Base-by-base conservation (phyloP, 64 coral and sea anemone genomes). In the Acropora yongei region DNA sequence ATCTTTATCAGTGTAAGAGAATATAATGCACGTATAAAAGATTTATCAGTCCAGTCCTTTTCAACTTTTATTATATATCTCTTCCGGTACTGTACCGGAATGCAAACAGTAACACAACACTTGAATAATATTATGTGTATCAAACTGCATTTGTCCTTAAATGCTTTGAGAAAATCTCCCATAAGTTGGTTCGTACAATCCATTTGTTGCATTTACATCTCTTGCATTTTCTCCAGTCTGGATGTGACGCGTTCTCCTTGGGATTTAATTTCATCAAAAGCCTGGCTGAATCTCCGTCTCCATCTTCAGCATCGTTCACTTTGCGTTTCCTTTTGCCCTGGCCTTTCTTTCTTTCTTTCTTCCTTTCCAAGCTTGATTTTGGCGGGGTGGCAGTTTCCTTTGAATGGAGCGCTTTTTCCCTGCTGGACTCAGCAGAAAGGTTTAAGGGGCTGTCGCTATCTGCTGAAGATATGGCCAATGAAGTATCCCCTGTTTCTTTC, bases 301-400 rank as follows among this genome's bases (percentile, higher is more conserved):
- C 66, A 69, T 69, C 66, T 69, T 69, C 66, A 69, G 66, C 66
- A 69, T 69, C 66, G 66, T 69, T 69, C 66, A 69, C 12, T 69
- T 69, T 69, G 66, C 66, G 66, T 69, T 69, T 69, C 66, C 66
- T 69, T 69, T 69, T 69, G 80, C 43, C 40, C 66, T 68, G 90
- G 90, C 81, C 81, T 92, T 50, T 86, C 73, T 61, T 51, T 72
- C 81, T n/a, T n/a, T n/a, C n/a, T 92, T 50, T 86, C 73, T 61
- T 51, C 3, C 74, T 92, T 69, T 20, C 67, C 49, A 53, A 53
- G 49, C 49, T 3, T 53, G 7, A 53, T 53, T 53, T 53, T 7
- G 7, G 49, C 7, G 49, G 49, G 49, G 49, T 7, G 49, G 49
- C 49, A 53, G 49, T 53, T 53, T 53, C 7, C 49, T 53, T 53